Evolutionary conservation across 2,113 vertebrate species (phyloP).

Genomic region (Pluvialis apricaria): DNA sequence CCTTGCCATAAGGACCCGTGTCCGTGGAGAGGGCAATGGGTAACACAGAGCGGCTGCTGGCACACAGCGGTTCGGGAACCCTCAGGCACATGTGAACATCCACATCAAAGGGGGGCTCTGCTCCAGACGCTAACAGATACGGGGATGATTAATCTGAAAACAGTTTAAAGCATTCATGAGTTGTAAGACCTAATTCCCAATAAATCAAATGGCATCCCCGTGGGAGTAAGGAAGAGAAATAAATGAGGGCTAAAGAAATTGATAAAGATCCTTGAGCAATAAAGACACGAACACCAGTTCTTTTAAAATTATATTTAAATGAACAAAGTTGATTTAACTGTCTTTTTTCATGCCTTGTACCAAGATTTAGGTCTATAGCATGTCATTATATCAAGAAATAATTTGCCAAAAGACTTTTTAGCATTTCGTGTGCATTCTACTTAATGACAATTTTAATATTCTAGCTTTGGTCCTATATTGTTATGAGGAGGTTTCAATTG

Average conservation of each 20-base stretch:
- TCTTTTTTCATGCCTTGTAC: slow-evolving; percentile 64
- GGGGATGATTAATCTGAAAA: slow-evolving; percentile 69
- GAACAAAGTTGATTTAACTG: slow-evolving; percentile 77
- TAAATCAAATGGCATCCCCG: slow-evolving; percentile 73
- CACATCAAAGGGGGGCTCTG: neutral
- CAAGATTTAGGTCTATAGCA: slow-evolving; percentile 69
- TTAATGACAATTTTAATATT: slow-evolving; percentile 68
- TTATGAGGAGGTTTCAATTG: slow-evolving; percentile 57
- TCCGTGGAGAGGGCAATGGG: neutral
- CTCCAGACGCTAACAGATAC: neutral
- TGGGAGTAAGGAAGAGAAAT: slow-evolving; percentile 68
- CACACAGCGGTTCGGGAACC: neutral
- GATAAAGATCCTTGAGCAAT: slow-evolving; percentile 74
- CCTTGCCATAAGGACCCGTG: neutral
- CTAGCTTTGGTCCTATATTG: slow-evolving; percentile 33
- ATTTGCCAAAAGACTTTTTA: slow-evolving; percentile 63
- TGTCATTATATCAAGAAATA: slow-evolving; percentile 70
- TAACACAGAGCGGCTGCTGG: neutral
- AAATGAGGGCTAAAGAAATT: slow-evolving; percentile 76
- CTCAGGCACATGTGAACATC: neutral
- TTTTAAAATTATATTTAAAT: slow-evolving; percentile 77
- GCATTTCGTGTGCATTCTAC: slow-evolving; percentile 46
- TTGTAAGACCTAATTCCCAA: slow-evolving; percentile 73
- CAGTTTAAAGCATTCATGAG: slow-evolving; percentile 72
- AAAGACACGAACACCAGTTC: slow-evolving; percentile 67